Percentiles rank a stretch among this genome's conserved stretches.
Evolutionary conservation across 2,888 invertebrate species (phyloP).

Genomic region (Philaethria dido): DNA sequence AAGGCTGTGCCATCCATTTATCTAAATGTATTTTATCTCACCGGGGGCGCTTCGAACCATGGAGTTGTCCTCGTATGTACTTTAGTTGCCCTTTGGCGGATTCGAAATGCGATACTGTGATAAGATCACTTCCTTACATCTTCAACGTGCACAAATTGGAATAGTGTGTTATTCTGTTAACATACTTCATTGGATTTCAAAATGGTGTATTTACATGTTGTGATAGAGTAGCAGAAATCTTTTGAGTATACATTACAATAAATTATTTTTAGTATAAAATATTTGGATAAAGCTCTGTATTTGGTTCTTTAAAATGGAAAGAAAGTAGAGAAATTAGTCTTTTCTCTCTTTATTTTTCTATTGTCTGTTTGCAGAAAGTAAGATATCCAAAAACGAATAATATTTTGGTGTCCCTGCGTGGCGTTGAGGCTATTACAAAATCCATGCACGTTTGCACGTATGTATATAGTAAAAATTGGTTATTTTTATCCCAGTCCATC

Average conservation of each 20-base stretch:
- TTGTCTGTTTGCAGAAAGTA: too few species aligned
- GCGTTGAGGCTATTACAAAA: neutral
- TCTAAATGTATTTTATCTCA: slow-evolving; percentile 82
- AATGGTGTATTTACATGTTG: slow-evolving; percentile 19
- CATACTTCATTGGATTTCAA: slow-evolving; percentile 8
- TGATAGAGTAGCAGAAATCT: neutral
- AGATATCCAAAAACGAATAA: neutral
- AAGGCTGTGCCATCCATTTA: slow-evolving; percentile 77
- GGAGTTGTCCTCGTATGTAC: slow-evolving; percentile 57
- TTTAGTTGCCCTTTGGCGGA: slow-evolving; percentile 43
- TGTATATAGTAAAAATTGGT: neutral
- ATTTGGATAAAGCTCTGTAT: neutral
- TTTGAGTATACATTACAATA: neutral
- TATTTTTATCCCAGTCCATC: slow-evolving; percentile 7
- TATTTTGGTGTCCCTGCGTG: too few species aligned
- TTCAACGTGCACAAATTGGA: slow-evolving; percentile 35
- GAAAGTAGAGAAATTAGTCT: too few species aligned
- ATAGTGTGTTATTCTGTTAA: slow-evolving; percentile 23
- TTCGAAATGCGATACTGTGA: slow-evolving; percentile 43
- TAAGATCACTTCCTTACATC: slow-evolving; percentile 41
- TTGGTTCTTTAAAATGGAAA: neutral
- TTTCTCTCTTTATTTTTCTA: too few species aligned
- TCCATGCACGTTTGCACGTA: neutral
- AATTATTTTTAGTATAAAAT: neutral
- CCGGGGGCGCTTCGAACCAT: slow-evolving; percentile 60